Evolutionary conservation across 2,113 vertebrate genomes (phyloP).

Genomic region (Odontesthes bonariensis): DNA sequence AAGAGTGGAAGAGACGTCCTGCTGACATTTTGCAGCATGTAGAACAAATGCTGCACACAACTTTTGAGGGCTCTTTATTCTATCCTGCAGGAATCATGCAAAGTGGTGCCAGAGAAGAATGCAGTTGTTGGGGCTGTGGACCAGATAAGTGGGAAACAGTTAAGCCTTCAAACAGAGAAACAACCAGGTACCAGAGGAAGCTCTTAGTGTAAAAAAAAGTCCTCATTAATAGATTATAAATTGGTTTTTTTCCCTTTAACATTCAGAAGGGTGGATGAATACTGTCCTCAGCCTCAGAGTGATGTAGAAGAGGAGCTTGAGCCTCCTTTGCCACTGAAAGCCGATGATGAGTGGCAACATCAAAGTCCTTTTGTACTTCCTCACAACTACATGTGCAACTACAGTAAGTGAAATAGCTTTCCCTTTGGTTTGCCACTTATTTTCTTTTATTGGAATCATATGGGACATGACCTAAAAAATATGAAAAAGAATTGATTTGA

Average conservation of each 20-base stretch:
- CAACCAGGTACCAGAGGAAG: slow-evolving; percentile 32
- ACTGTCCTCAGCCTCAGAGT: slow-evolving; percentile 12
- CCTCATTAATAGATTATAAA: not conserved
- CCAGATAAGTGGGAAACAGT: not conserved
- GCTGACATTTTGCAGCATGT: not conserved
- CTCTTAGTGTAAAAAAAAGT: not conserved
- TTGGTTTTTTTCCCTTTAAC: not conserved
- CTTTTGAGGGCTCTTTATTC: not conserved
- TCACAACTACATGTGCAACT: slow-evolving; percentile 8
- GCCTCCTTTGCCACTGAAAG: slow-evolving; percentile 64
- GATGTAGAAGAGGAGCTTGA: slow-evolving; percentile 62
- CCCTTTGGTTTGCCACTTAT: not conserved
- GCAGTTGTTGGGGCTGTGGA: slow-evolving; percentile 12
- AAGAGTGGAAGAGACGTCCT: not conserved
- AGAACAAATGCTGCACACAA: not conserved
- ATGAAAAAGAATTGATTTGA: no score
- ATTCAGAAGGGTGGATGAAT: slow-evolving; percentile 45
- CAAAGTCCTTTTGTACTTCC: slow-evolving; percentile 6
- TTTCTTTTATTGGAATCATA: not conserved
- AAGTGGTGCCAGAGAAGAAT: not conserved
- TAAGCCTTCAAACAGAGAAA: slow-evolving; percentile 27
- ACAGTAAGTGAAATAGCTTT: slow-evolving; percentile 40
- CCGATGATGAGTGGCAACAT: slow-evolving; percentile 52
- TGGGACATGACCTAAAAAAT: not conserved
- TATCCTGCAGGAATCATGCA: not conserved